These are phyloP conservation scores for Quiscalus mexicanus DNA, from an alignment of 2,113 vertebrate genomes.

Conservation along the genomic window DNA sequence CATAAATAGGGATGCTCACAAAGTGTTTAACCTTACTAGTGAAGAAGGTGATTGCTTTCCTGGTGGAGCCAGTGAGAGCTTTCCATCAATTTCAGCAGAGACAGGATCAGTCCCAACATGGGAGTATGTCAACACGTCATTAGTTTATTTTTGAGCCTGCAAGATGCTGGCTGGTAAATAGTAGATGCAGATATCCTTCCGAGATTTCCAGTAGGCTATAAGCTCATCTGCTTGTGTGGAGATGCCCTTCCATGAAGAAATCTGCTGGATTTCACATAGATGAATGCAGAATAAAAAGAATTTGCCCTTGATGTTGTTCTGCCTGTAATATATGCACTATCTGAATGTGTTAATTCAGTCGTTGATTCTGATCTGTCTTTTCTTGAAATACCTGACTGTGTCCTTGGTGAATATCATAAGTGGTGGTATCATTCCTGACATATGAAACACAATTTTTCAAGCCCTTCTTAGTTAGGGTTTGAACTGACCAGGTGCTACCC, in stretches of 20 bases:
- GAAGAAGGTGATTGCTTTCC: not conserved
- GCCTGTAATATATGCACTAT: conserved; percentile 5
- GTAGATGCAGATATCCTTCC: conserved; percentile 7
- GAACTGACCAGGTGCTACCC: conserved; percentile 45
- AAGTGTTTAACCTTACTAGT: conserved; percentile 16
- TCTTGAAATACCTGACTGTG: conserved; percentile 40
- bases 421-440: conserved; percentile 22
- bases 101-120: not conserved
- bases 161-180: conserved; percentile 4
- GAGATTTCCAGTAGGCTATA: conserved; percentile 8
- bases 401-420: conserved; percentile 21
- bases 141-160: not conserved
- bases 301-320: conserved; percentile 28
- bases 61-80: not conserved
- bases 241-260: conserved; percentile 24
- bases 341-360: not conserved
- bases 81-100: conserved; percentile 11
- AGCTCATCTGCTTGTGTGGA: conserved; percentile 28
- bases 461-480: conserved; percentile 19
- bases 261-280: not conserved
- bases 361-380: not conserved
- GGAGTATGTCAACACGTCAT: not conserved
- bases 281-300: conserved; percentile 35
- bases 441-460: not conserved
- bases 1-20: conserved; percentile 30